Percentiles rank a stretch among this genome's conserved stretches.
These are phyloP conservation scores for Conchocele bisecta DNA, from an alignment of 2,888 invertebrate genomes.

Conservation along the genomic window DNA sequence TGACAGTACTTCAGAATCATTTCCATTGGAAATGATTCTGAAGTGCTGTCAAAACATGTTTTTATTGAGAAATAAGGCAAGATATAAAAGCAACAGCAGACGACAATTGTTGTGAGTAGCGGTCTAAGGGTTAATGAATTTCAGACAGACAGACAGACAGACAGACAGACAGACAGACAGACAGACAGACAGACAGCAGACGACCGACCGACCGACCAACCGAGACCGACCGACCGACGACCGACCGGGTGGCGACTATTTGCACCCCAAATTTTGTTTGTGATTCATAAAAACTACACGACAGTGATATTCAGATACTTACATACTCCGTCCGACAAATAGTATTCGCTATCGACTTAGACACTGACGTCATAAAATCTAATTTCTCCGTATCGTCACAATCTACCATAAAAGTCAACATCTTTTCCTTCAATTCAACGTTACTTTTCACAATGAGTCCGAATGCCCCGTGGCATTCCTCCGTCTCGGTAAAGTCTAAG, in stretches of 20 bases:
- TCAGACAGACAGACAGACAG: neutral
- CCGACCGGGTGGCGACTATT: too few relatives aligned
- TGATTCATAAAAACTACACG: neutral
- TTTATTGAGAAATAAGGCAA: too few relatives aligned
- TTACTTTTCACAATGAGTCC: constrained; percentile 94
- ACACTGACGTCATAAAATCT: constrained; percentile 91
- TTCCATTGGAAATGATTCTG: too few relatives aligned
- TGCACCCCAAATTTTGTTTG: neutral
- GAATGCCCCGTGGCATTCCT: constrained; percentile 95
- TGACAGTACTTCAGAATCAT: too few relatives aligned
- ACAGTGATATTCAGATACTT: too few relatives aligned
- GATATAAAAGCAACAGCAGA: too few relatives aligned
- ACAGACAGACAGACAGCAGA: neutral
- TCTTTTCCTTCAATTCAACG: constrained; percentile 92
- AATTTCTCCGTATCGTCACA: constrained; percentile 87
- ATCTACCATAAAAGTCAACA: constrained; percentile 93
- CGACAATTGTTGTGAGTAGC: too few relatives aligned
- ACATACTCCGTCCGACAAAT: constrained; percentile 96
- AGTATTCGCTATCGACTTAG: constrained; percentile 95
- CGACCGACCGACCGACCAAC: too few relatives aligned
- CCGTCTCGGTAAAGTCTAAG: constrained; percentile 93
- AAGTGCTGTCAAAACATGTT: too few relatives aligned
- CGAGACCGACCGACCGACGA: too few relatives aligned
- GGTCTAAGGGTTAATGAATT: too few relatives aligned
- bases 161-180: neutral